These are phyloP conservation scores for Cyphomyrus plagiostoma DNA, from an alignment of 2,113 vertebrate species.

Conservation along the genomic window DNA sequence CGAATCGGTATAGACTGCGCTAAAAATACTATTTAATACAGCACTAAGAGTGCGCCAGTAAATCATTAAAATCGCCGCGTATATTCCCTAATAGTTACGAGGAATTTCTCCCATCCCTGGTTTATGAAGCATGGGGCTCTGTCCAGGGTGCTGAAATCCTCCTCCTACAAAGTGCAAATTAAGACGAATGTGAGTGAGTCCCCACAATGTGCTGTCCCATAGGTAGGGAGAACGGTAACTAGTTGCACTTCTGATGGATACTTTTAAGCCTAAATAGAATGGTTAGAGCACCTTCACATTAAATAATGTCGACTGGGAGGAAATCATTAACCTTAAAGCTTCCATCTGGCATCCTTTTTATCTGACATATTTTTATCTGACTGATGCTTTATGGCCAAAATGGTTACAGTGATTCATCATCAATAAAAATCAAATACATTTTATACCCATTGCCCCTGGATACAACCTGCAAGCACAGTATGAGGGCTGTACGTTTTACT, in stretches of 20 bases:
- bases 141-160: conserved; percentile 22
- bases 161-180: not conserved
- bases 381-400: not conserved
- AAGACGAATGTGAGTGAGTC: not conserved
- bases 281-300: not conserved
- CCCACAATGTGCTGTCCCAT: not conserved
- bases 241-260: not conserved
- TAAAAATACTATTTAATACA: not conserved
- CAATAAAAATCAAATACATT: not conserved
- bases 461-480: not conserved
- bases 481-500: not conserved
- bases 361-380: not conserved
- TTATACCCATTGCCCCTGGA: not conserved
- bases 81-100: not conserved
- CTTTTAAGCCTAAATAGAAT: not conserved
- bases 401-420: not conserved
- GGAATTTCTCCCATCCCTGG: not conserved
- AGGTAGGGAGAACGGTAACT: not conserved
- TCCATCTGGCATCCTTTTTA: not conserved
- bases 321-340: not conserved
- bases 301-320: not conserved
- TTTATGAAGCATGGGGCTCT: not conserved
- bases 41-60: not conserved
- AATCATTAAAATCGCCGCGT: not conserved
- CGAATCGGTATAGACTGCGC: not conserved